Evolutionary conservation across 1,140 invertebrate species (phyloP), one percentile per base, ranked within the genome.

Genomic region (Drosophila ironensis): DNA sequence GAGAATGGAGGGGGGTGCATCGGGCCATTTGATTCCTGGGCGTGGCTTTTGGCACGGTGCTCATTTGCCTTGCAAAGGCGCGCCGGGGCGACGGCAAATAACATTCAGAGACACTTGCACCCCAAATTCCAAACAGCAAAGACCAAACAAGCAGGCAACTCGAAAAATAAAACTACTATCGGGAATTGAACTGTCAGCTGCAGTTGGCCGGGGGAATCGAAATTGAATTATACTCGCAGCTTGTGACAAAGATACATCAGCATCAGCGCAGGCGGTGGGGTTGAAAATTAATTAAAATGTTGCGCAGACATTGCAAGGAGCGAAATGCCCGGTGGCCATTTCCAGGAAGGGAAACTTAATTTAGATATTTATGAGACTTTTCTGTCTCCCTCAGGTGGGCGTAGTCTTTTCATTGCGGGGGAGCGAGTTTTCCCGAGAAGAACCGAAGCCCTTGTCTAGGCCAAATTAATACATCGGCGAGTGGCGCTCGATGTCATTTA

Each of bases 141-240:
- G 12, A 30, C 7, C 30, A 46, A 52, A 42, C 11, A 27, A 7
- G 11, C 9, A 25, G 24, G 4, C n/a, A 9, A 28, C 1, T 16
- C 20, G 45, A 22, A 27, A 45, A 57, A 52, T 69, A 57, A 37
- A 37, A 37, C n/a, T n/a, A n/a, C n/a, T n/a, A 37, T 57, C 27
- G 56, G 66, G 74, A 84, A 84, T 84, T 84, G 80, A 74, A 78
- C 70, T 84, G 78, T 86, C 78, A 84, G 70, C 53, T 84, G 70
- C 78, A 84, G 59, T 42, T 25, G 38, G 41, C 16, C 30, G 30
- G 20, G 24, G 24, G 44, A 46, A 69, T 69, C 33, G 46, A 86
- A 86, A 84, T 84, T 86, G 78, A 86, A 84, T 84, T 84, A 86
- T 60, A 84, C 74, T 86, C 86, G 72, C 70, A 86, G 64, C 68